These are phyloP conservation scores for Acipenser oxyrinchus DNA, from an alignment of 2,797 vertebrate species.

Conservation along the genomic window DNA sequence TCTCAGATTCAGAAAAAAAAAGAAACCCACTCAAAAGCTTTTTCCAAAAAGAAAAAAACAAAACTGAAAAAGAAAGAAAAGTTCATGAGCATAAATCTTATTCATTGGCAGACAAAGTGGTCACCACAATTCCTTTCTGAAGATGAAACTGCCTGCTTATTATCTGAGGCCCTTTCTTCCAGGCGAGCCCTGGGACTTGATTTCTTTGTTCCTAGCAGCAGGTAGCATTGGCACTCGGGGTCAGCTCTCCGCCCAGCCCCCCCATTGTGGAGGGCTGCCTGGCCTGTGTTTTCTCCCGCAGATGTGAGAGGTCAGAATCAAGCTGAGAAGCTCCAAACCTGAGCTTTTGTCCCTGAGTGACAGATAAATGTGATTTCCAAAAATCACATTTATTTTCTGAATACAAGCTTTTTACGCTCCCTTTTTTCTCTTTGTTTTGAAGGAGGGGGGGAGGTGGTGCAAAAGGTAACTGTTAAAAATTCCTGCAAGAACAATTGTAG, in stretches of 20 bases:
- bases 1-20: constrained; percentile 54
- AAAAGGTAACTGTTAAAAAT: constrained; percentile 16
- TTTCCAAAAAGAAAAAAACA: constrained; percentile 26
- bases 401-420: constrained; percentile 18
- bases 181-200: constrained; percentile 44
- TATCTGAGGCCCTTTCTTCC: constrained; percentile 58
- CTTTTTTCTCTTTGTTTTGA: constrained; percentile 20
- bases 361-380: constrained; percentile 28
- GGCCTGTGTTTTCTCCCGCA: constrained; percentile 17
- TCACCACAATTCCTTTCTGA: constrained; percentile 44
- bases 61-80: constrained; percentile 49
- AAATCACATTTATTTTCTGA: constrained; percentile 40
- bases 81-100: constrained; percentile 62
- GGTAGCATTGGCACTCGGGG: constrained; percentile 65
- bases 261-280: constrained; percentile 33
- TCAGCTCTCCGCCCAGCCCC: constrained; percentile 44
- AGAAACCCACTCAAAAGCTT: constrained; percentile 31
- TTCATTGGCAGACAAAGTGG: constrained; percentile 62
- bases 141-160: constrained; percentile 51
- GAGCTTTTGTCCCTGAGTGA: constrained; percentile 41
- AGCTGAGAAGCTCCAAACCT: constrained; percentile 37
- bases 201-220: constrained; percentile 69
- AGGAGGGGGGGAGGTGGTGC: neutral
- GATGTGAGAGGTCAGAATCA: constrained; percentile 38
- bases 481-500: constrained; percentile 8